phyloP scores from a whole-genome alignment of 2,797 vertebrate species.

The Sebastes hopkinsi region DNA sequence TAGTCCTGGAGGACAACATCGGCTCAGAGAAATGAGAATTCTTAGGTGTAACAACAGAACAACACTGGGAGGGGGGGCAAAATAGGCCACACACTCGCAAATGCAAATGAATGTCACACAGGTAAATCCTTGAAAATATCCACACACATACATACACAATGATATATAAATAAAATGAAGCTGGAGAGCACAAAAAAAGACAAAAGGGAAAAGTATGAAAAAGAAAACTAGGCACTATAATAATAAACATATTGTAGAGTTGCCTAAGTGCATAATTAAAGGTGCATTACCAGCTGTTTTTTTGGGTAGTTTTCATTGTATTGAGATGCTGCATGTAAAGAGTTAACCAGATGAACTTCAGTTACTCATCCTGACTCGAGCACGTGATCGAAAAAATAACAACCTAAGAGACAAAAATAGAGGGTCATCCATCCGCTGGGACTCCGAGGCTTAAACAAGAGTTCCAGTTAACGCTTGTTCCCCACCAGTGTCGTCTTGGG shows the following conservation, averaged over 20 bases:
- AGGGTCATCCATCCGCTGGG: constrained; percentile 5
- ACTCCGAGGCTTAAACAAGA: not conserved
- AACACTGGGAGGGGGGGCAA: not conserved
- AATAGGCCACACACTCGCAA: constrained; percentile 8
- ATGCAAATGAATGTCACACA: constrained; percentile 23
- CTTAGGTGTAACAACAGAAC: constrained; percentile 40
- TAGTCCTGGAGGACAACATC: constrained; percentile 46
- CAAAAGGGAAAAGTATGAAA: not conserved
- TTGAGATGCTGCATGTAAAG: not conserved
- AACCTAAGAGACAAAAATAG: constrained; percentile 9
- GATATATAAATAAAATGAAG: not conserved
- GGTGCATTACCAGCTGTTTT: not conserved
- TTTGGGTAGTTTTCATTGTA: not conserved
- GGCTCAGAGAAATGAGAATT: constrained; percentile 45
- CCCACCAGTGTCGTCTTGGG: constrained; percentile 2
- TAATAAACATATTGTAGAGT: not conserved
- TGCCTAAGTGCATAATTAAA: not conserved
- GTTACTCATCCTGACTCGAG: constrained; percentile 17
- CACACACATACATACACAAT: not conserved
- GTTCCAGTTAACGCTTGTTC: constrained; percentile 10
- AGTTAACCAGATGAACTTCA: not conserved
- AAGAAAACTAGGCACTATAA: not conserved
- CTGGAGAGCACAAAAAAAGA: not conserved
- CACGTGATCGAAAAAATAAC: constrained; percentile 29
- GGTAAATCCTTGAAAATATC: not conserved